Percentiles rank a stretch among this genome's conserved stretches.
Conservation (phyloP, 2,888 invertebrate genomes). For the Formica aserva region DNA sequence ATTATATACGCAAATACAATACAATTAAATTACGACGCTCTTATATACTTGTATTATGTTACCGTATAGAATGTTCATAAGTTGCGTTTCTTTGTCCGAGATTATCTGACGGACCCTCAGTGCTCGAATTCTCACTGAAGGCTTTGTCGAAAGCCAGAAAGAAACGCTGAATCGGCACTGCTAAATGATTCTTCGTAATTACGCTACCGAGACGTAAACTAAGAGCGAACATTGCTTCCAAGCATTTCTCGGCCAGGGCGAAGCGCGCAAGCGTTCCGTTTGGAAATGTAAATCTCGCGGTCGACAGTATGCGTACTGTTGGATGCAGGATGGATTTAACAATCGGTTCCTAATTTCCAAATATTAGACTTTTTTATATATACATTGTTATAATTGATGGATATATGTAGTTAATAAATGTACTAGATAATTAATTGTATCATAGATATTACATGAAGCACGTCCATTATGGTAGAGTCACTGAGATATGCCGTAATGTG, state of each 20-base stretch:
- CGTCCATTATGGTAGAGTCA: constrained; percentile 95
- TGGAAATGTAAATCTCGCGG: constrained; percentile 93
- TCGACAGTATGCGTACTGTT: constrained; percentile 92
- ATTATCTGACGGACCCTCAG: constrained; percentile 55
- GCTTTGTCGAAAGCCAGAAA: constrained; percentile 94
- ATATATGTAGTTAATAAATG: neutral
- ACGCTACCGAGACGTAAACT: constrained; percentile 92
- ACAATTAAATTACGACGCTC: neutral
- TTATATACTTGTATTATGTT: neutral
- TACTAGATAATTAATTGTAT: constrained; percentile 2
- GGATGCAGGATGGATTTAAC: constrained; percentile 94
- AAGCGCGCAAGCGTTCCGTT: constrained; percentile 92
- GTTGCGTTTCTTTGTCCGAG: constrained; percentile 50
- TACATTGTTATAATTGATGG: neutral
- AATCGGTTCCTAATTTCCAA: constrained; percentile 91
- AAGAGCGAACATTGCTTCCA: constrained; percentile 94
- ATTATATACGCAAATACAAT: neutral
- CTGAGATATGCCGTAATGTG: constrained; percentile 93
- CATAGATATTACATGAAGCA: constrained; percentile 89
- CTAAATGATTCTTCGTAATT: constrained; percentile 91
- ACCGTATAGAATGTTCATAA: constrained; percentile 57
- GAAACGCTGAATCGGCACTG: constrained; percentile 90
- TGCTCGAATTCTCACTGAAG: constrained; percentile 82
- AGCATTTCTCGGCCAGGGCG: constrained; percentile 92
- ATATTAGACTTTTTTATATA: neutral